Percentiles rank a stretch among this genome's conserved stretches.
These are phyloP conservation scores for Teleiodes luculella DNA, from an alignment of 2,888 invertebrate genomes.

Conservation along the genomic window DNA sequence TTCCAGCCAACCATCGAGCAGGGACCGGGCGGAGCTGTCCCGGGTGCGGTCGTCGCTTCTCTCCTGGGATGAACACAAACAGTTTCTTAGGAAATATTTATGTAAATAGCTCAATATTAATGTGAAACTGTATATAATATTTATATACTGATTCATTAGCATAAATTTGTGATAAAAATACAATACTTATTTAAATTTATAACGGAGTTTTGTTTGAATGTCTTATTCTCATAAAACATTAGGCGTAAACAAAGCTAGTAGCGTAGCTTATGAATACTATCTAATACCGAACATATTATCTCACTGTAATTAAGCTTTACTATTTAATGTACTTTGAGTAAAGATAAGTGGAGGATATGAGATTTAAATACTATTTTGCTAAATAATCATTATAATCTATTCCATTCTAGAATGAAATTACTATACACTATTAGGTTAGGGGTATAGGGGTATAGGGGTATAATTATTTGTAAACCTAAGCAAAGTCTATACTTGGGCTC, in stretches of 20 bases:
- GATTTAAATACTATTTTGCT: no score
- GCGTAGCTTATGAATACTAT: no score
- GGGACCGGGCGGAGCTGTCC: conserved; percentile 57
- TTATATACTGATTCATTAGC: conserved; percentile 56
- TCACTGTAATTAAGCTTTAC: background rate
- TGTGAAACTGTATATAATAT: conserved; percentile 66
- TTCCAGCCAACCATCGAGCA: conserved; percentile 70
- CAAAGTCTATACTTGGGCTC: no score
- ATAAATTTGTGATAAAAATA: conserved; percentile 25
- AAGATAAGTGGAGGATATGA: background rate
- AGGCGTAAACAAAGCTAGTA: background rate
- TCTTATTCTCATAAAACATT: background rate
- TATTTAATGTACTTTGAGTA: background rate
- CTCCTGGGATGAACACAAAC: conserved; percentile 47
- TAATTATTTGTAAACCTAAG: no score
- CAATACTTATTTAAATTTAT: conserved; percentile 10
- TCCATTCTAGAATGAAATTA: no score
- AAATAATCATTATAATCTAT: no score
- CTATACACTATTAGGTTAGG: no score
- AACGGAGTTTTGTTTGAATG: background rate
- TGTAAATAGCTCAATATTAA: conserved; percentile 42
- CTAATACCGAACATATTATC: background rate
- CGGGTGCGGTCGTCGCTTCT: conserved; percentile 57
- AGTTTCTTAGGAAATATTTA: conserved; percentile 27
- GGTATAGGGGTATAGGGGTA: no score